Conservation (phyloP, 2,797 vertebrate genomes). For the Botia almorhae region DNA sequence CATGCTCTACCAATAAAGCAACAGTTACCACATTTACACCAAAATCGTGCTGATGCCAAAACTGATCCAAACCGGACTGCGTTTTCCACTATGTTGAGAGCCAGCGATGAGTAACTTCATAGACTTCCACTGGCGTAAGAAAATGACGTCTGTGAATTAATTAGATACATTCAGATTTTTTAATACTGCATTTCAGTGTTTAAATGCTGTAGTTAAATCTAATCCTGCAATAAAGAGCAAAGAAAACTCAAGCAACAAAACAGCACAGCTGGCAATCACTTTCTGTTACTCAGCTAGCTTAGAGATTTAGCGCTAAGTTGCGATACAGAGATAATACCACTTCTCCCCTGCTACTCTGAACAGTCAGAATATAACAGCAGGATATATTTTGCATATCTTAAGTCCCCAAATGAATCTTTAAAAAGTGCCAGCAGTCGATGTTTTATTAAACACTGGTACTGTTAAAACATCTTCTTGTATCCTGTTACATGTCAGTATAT, state of each 20-base stretch:
- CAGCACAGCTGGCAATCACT: conserved; percentile 34
- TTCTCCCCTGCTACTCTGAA: conserved; percentile 26
- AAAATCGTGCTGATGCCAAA: not conserved
- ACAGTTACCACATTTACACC: not conserved
- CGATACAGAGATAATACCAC: conserved; percentile 36
- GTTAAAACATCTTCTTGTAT: conserved; percentile 26
- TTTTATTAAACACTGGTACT: conserved; percentile 42
- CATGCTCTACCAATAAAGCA: not conserved
- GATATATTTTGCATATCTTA: conserved; percentile 42
- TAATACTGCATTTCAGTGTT: conserved; percentile 36
- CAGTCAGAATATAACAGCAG: conserved; percentile 21
- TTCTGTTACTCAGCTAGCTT: conserved; percentile 28
- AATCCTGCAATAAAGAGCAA: conserved; percentile 45
- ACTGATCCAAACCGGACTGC: not conserved
- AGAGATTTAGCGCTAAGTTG: conserved; percentile 30
- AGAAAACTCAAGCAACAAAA: conserved; percentile 40
- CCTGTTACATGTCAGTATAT: not conserved
- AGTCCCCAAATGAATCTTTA: conserved; percentile 41
- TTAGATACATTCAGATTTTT: not conserved
- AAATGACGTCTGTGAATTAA: not conserved
- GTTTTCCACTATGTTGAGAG: not conserved
- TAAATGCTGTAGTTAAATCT: conserved; percentile 43
- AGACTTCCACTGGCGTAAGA: not conserved
- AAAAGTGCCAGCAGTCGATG: conserved; percentile 36
- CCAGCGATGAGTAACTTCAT: not conserved